These are phyloP conservation scores for Scaptomyza pallida DNA, from an alignment of 1,140 invertebrate genomes.

Conservation along the genomic window DNA sequence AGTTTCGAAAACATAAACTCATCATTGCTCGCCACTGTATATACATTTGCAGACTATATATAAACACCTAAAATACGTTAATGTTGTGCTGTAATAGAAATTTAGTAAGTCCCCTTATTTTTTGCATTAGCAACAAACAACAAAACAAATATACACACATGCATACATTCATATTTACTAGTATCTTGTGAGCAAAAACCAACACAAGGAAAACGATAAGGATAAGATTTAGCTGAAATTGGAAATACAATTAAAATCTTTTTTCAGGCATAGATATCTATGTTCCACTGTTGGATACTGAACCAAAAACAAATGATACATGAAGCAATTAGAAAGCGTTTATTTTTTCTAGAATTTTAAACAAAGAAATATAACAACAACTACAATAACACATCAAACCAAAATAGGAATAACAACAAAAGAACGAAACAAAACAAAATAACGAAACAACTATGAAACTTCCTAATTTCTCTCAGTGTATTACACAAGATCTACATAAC, in stretches of 20 bases:
- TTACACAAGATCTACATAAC: slow-evolving; percentile 41
- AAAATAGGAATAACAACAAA: slow-evolving; percentile 14
- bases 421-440: slow-evolving; percentile 20
- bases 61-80: neutral
- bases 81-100: slow-evolving; percentile 46
- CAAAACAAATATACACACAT: slow-evolving; percentile 31
- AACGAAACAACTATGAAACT: slow-evolving; percentile 54
- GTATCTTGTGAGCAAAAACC: slow-evolving; percentile 35
- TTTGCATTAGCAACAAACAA: slow-evolving; percentile 3
- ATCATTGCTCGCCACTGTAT: too few relatives aligned
- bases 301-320: slow-evolving; percentile 6
- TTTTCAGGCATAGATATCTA: slow-evolving; percentile 48
- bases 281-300: slow-evolving; percentile 23
- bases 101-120: slow-evolving; percentile 61
- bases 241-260: slow-evolving; percentile 43
- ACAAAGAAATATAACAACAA: slow-evolving; percentile 32
- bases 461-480: slow-evolving; percentile 79
- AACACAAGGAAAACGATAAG: neutral
- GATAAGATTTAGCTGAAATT: slow-evolving; percentile 11
- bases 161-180: slow-evolving; percentile 33
- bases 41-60: too few relatives aligned
- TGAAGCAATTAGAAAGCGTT: slow-evolving; percentile 79
- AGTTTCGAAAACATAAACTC: too few relatives aligned
- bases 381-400: slow-evolving; percentile 10
- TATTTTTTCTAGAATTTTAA: slow-evolving; percentile 80